phyloP scores from a whole-genome alignment of 2,888 invertebrate genomes.

The Mylabris sibirica region DNA sequence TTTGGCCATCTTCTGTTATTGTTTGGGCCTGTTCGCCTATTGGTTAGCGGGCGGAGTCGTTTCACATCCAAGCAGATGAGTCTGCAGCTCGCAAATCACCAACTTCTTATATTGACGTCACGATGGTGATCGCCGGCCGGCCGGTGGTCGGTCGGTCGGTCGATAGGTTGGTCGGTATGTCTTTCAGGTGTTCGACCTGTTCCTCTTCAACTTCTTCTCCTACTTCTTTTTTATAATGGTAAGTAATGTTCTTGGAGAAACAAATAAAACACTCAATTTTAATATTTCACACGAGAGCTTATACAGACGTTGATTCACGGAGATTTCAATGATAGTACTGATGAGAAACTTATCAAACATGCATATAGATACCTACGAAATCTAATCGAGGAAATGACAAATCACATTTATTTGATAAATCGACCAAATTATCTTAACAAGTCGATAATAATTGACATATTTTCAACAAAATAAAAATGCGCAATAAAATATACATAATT shows the following conservation, averaged over 20 bases:
- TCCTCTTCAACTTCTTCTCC: background rate
- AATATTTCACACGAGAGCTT: background rate
- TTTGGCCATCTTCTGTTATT: constrained; percentile 59
- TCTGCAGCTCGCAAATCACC: constrained; percentile 58
- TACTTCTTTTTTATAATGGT: too few species aligned
- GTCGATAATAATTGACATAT: constrained; percentile 5
- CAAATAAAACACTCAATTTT: background rate
- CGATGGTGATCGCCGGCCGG: constrained; percentile 22
- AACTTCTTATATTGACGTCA: constrained; percentile 43
- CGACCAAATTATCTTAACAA: background rate
- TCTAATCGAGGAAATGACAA: constrained; percentile 5
- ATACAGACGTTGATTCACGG: background rate
- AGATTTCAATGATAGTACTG: background rate
- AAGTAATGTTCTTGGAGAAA: too few species aligned
- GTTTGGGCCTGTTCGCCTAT: constrained; percentile 50
- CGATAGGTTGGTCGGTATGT: background rate
- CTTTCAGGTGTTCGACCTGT: constrained; percentile 16
- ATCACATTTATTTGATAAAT: background rate
- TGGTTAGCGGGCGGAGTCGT: constrained; percentile 59
- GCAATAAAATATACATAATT: background rate
- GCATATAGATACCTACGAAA: background rate
- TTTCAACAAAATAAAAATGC: background rate
- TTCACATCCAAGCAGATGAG: constrained; percentile 55
- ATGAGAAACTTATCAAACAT: background rate
- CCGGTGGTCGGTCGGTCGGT: background rate